Percentiles rank a stretch among this genome's conserved stretches.
Evolutionary conservation across 2,113 vertebrate genomes (phyloP).

Genomic region (human): DNA sequence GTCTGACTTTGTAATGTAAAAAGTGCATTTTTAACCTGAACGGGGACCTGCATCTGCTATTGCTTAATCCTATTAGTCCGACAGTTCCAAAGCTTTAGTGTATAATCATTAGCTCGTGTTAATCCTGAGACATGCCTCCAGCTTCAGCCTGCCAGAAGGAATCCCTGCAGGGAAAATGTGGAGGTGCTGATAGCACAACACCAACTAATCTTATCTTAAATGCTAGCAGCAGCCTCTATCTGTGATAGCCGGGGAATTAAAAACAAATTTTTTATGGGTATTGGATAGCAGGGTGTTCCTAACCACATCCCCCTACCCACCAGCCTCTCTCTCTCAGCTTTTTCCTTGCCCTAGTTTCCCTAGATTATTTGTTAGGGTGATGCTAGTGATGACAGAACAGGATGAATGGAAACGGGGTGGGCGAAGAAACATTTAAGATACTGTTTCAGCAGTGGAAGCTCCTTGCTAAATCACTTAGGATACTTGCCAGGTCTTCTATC

Average conservation of each 20-base stretch:
- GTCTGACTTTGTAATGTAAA: constrained; percentile 96
- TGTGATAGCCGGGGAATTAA: constrained; percentile 91
- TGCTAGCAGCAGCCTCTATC: constrained; percentile 91
- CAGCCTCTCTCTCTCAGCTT: constrained; percentile 45
- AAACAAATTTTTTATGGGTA: constrained; percentile 89
- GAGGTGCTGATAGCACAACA: constrained; percentile 91
- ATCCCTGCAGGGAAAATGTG: constrained; percentile 93
- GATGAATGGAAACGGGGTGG: constrained; percentile 61
- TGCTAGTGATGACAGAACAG: constrained; percentile 64
- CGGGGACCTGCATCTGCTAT: constrained; percentile 92
- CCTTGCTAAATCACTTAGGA: constrained; percentile 74
- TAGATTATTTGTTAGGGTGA: constrained; percentile 76
- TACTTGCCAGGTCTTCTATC: constrained; percentile 70
- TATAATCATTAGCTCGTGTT: constrained; percentile 94
- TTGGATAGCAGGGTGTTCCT: constrained; percentile 76
- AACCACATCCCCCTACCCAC: not conserved
- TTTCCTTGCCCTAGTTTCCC: constrained; percentile 83
- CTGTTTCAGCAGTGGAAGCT: constrained; percentile 72
- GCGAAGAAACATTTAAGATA: constrained; percentile 64
- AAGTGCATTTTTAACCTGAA: constrained; percentile 95
- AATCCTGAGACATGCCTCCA: constrained; percentile 93
- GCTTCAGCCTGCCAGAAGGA: constrained; percentile 92
- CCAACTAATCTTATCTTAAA: constrained; percentile 94
- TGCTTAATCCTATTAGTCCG: constrained; percentile 94
- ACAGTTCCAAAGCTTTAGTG: constrained; percentile 95